Evolutionary conservation across 2,888 invertebrate genomes (phyloP).

Genomic region (Atethmia centrago): DNA sequence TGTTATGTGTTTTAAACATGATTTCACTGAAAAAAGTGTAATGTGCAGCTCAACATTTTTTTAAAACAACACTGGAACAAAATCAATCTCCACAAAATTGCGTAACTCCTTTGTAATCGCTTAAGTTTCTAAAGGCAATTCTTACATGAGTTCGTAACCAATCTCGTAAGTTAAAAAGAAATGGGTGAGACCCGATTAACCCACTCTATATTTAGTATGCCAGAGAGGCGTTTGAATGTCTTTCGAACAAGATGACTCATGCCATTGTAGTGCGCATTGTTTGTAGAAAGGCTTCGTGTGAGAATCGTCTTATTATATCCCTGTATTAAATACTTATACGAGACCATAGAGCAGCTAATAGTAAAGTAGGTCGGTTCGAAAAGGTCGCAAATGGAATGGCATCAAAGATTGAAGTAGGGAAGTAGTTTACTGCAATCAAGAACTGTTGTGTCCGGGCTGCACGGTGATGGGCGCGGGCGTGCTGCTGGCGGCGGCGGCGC

Average conservation of each 20-base stretch:
- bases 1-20: neutral
- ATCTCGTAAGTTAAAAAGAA: slow-evolving; percentile 16
- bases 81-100: slow-evolving; percentile 20
- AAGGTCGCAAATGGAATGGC: slow-evolving; percentile 48
- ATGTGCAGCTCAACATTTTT: slow-evolving; percentile 18
- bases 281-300: slow-evolving; percentile 26
- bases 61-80: slow-evolving; percentile 2
- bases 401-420: slow-evolving; percentile 32
- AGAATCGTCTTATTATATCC: slow-evolving; percentile 49
- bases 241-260: slow-evolving; percentile 13
- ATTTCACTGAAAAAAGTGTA: slow-evolving; percentile 38
- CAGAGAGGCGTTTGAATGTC: slow-evolving; percentile 7
- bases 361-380: slow-evolving; percentile 40
- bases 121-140: slow-evolving; percentile 30
- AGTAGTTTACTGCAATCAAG: slow-evolving; percentile 67
- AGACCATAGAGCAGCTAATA: slow-evolving; percentile 39
- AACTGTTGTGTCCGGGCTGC: slow-evolving; percentile 82
- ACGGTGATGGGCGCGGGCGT: slow-evolving; percentile 85
- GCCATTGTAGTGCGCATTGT: slow-evolving; percentile 13
- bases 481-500: slow-evolving; percentile 75
- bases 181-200: neutral
- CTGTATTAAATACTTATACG: slow-evolving; percentile 48
- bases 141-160: slow-evolving; percentile 5
- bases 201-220: slow-evolving; percentile 5
- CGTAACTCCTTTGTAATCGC: slow-evolving; percentile 11